Conservation (phyloP, 1,140 invertebrate species). For the Formica exsecta region DNA sequence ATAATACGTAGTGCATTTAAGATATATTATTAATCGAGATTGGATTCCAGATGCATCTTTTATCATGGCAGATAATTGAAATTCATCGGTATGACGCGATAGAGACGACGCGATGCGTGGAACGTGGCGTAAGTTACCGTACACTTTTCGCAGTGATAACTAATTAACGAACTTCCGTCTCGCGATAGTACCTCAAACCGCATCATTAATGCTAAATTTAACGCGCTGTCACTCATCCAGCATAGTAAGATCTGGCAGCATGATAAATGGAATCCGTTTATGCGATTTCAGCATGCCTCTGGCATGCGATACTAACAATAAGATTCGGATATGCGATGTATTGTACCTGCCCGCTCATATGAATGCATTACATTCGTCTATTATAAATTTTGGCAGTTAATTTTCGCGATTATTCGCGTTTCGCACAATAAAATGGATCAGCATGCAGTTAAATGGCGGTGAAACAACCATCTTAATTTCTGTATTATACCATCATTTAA, state of each 20-base stretch:
- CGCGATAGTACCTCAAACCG: constrained; percentile 56
- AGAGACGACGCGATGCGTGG: constrained; percentile 26
- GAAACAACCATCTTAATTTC: constrained; percentile 49
- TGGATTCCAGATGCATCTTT: background rate
- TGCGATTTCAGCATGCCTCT: constrained; percentile 57
- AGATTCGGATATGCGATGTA: constrained; percentile 44
- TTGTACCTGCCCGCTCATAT: constrained; percentile 36
- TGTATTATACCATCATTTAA: background rate
- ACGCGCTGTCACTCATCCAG: constrained; percentile 68
- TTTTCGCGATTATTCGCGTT: constrained; percentile 52
- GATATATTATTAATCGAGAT: background rate
- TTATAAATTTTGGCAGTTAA: constrained; percentile 60
- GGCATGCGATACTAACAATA: constrained; percentile 24
- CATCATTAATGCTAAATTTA: constrained; percentile 73
- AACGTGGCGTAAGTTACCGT: constrained; percentile 37
- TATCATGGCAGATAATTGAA: constrained; percentile 6
- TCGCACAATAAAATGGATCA: constrained; percentile 55
- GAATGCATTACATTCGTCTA: constrained; percentile 56
- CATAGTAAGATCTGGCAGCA: constrained; percentile 52
- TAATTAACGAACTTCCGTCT: constrained; percentile 65
- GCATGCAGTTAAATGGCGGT: constrained; percentile 39
- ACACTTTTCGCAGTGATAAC: constrained; percentile 59
- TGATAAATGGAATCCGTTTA: constrained; percentile 70
- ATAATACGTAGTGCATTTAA: background rate
- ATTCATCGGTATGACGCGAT: background rate